Base-by-base conservation (phyloP, 1,140 invertebrate species). In the Lordiphosa mommai region DNA sequence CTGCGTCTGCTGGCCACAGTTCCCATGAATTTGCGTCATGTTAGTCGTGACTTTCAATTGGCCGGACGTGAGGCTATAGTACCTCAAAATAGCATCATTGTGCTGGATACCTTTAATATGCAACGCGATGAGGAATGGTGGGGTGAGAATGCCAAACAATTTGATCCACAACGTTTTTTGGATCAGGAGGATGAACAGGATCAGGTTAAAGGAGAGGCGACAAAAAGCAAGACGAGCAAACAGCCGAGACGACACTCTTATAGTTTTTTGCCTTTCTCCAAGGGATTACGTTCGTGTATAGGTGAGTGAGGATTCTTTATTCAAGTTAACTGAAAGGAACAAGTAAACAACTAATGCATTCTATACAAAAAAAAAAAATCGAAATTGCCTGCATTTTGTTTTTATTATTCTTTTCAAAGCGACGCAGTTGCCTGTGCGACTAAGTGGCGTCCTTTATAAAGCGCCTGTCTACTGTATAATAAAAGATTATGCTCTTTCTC, bases 141-240 rank as follows among this genome's bases (percentile, higher is more conserved):
- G 86, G 86, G 86, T 68, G 89, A 92, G 0, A 92, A 95, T 71
- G 93, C 95, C 1, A 90, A 93, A 16, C 85, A 85, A 27, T 96
- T 95, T 72, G 90, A 95, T 88, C 95, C 95, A 0, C 94, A 96
- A 40, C 91, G 95, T 61, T 96, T 96, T 77, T 86, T 93, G 10
- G 51, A 61, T 4, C 50, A 67, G n/a, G 49, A 69, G 9, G 38
- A 46, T 13, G 36, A 44, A 9, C 34, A 57, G 30, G 20, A 6
- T 10, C 8, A 12, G 4, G 29, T 32, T 1, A 49, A 29, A 33
- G 12, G 32, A 40, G 1, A 20, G 4, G 2, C 37, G 0, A 14
- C 20, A 0, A 23, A 20, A 13, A 3, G 9, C 0, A 36, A 51
- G 13, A 27, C 8, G 8, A 30, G 14, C 1, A 6, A 55, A 4